Evolutionary conservation across 2,797 vertebrate species (phyloP), one percentile per base, ranked within the genome.

Genomic region (Bovichtus variegatus): DNA sequence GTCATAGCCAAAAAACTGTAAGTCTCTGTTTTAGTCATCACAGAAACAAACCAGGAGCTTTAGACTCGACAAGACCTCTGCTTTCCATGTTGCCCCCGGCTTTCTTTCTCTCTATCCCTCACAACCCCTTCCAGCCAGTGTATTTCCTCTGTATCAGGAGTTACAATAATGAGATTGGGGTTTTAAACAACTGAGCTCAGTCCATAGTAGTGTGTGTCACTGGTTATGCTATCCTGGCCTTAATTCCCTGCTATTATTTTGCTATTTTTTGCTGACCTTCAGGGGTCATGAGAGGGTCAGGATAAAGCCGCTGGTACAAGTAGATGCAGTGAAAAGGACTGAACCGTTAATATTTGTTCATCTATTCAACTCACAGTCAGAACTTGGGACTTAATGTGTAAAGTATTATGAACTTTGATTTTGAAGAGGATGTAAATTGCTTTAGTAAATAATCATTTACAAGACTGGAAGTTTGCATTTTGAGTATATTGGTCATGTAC

Each of bases 161-260:
- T 87, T 92, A 67, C 58, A 79, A 62, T 87, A 87, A 90, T 89
- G 61, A 81, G 66, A 85, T 86, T 84, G 72, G 5, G 64, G 50
- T 77, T 81, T 87, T 76, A 76, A 82, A 84, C 43, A 69, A 44
- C 74, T 76, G 19, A 72, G 74, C 63, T 71, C 29, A 51, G 57
- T 40, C 49, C 23, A 31, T 43, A 55, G 73, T 44, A 31, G 44
- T 70, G 36, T 74, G 51, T 55, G 68, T 55, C 40, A 61, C 29
- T 49, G 75, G 51, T 70, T 70, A 61, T 70, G 50, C 51, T 74
- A 31, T 74, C 71, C 58, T 85, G 58, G 58, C 76, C 59, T 55
- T 34, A 34, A 7, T 34, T 31, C 31, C 31, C 43, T 70, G 40
- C 75, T 71, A 90, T 77, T 55, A 41, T 80, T 27, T 27, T 27